These are phyloP conservation scores for Phataginus tetradactyla DNA, from an alignment of 2,797 vertebrate genomes.

Conservation along the genomic window DNA sequence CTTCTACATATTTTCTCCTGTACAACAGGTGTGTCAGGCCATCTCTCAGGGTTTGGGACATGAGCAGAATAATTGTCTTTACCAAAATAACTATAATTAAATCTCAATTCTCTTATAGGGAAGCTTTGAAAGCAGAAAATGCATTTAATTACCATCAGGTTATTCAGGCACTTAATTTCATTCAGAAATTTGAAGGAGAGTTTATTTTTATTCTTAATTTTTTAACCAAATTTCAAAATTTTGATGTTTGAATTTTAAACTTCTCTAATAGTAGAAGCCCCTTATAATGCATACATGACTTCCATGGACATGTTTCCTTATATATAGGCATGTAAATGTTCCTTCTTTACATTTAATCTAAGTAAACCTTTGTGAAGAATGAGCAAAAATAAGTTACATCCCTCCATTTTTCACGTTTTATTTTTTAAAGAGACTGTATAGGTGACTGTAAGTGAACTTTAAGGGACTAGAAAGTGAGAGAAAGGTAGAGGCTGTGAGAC, in stretches of 20 bases:
- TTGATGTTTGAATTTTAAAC: conserved; percentile 25
- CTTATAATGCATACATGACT: not conserved
- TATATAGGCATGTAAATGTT: not conserved
- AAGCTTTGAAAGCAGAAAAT: conserved; percentile 50
- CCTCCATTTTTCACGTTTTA: not conserved
- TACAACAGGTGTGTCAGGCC: not conserved
- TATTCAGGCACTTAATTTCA: conserved; percentile 57
- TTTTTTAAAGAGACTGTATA: not conserved
- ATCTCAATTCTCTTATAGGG: conserved; percentile 67
- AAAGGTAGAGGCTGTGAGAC: not conserved
- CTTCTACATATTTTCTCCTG: not conserved
- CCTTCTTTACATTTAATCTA: not conserved
- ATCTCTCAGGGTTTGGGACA: conserved; percentile 2
- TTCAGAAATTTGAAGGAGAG: conserved; percentile 37
- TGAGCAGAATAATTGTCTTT: conserved; percentile 56
- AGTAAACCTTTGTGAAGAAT: not conserved
- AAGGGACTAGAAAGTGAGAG: not conserved
- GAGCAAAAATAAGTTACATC: not conserved
- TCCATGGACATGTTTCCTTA: not conserved
- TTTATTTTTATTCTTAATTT: conserved; percentile 38
- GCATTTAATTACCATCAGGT: conserved; percentile 66
- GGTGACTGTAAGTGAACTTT: no score
- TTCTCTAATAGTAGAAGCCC: not conserved
- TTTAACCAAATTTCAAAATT: conserved; percentile 2
- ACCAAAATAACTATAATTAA: conserved; percentile 73